Evolutionary conservation across 1,140 invertebrate species (phyloP).

Genomic region (Bombus waltoni): DNA sequence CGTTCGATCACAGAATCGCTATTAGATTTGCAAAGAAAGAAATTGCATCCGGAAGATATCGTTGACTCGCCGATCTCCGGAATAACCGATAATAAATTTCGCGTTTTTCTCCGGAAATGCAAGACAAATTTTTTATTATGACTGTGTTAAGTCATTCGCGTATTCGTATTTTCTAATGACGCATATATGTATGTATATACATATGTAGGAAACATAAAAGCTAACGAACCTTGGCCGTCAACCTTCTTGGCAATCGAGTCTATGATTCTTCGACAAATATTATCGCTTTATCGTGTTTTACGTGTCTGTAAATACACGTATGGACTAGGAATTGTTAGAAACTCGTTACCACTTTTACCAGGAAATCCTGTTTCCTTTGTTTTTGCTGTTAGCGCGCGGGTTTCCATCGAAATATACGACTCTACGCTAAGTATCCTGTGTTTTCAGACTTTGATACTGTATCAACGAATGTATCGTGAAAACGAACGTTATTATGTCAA

Average conservation of each 20-base stretch:
- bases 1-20: background rate
- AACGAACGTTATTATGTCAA: background rate
- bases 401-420: background rate
- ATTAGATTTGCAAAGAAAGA: background rate
- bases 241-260: slow-evolving; percentile 19
- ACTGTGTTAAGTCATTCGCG: background rate
- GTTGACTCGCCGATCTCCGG: background rate
- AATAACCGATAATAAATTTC: background rate
- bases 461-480: background rate
- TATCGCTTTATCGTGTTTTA: background rate
- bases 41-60: background rate
- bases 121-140: too few species aligned
- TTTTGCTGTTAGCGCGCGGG: background rate
- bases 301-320: background rate
- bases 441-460: background rate
- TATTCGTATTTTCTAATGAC: background rate
- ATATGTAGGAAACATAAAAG: background rate
- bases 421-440: background rate
- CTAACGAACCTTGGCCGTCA: slow-evolving; percentile 48
- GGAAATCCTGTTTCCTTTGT: background rate
- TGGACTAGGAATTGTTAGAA: background rate
- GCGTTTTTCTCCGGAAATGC: background rate
- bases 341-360: background rate
- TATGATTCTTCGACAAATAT: slow-evolving; percentile 20
- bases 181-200: background rate